phyloP scores from a whole-genome alignment of 2,797 vertebrate genomes.

The Gadopsis marmoratus region DNA sequence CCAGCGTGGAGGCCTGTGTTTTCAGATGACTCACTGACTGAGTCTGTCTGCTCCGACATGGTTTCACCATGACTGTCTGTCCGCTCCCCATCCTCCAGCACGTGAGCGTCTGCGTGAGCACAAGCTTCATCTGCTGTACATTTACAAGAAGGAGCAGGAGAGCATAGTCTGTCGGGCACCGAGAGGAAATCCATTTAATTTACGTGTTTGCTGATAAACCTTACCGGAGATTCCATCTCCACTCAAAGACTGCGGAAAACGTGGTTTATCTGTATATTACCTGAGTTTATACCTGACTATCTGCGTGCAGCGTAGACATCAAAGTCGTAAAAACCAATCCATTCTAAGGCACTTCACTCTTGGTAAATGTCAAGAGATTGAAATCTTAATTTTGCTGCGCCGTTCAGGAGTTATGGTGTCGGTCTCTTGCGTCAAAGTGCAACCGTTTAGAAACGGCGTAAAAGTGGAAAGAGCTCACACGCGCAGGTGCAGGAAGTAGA shows the following conservation, averaged over 20 bases:
- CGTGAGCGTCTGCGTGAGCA: neutral
- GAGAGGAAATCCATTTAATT: neutral
- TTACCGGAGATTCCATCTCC: no score
- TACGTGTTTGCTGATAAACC: neutral
- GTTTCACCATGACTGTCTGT: constrained; percentile 10
- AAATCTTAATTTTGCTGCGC: neutral
- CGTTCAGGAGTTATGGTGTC: neutral
- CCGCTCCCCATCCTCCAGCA: neutral
- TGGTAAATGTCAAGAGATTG: neutral
- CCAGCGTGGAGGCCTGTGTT: neutral
- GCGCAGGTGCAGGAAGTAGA: constrained; percentile 20
- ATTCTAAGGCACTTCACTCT: neutral
- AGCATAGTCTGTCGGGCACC: neutral
- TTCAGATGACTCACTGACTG: constrained; percentile 42
- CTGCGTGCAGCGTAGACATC: neutral
- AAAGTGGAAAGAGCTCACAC: neutral
- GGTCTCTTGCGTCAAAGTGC: neutral
- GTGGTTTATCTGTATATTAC: neutral
- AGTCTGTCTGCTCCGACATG: constrained; percentile 21
- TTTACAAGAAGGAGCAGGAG: constrained; percentile 10
- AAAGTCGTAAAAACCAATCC: neutral
- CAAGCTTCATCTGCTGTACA: constrained; percentile 11
- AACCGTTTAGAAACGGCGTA: neutral
- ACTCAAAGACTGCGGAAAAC: neutral
- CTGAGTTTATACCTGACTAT: neutral